Evolutionary conservation across 2,888 invertebrate genomes (phyloP), one percentile per base, ranked within the genome.

Genomic region (Idaea dimidiata): DNA sequence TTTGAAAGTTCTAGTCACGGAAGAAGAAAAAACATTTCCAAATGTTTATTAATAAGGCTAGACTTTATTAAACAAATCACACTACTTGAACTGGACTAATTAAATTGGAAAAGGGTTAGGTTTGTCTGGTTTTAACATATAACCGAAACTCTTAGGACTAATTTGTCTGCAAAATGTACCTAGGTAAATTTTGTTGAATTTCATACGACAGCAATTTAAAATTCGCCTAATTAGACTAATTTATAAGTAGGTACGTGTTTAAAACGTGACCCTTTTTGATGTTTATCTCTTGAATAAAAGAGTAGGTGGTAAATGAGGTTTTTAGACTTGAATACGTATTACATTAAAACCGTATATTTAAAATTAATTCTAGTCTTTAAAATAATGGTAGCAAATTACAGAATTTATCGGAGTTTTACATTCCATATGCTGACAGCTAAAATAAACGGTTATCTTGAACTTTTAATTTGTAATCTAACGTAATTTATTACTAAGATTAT

Each of bases 81-180:
- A 43, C 14, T 14, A 14, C 71, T 69, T 70, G 60, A 61, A 56
- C 64, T 62, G 62, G 64, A 68, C 71, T 77, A 73, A 68, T 72
- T 77, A 73, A 73, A 67, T 64, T 65, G 65, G 70, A 64, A 67
- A 74, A 74, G 70, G 71, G 61, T 71, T 64, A 17, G 69, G 65
- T 66, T 63, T 53, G 58, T 58, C 60, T 63, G 59, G 54, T 61
- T 68, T 69, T 65, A 68, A 67, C 70, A 64, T 68, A 64, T 17
- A 24, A 56, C 59, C 53, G 10, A 43, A 43, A 14, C 43, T 43
- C 43, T 43, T 43, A 43, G 43, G 43, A 43, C 14, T 8, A 43
- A 43, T 43, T 43, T 10, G 10, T 43, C 43, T 43, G n/a, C n/a
- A n/a, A n/a, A n/a, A n/a, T n/a, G n/a, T n/a, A 43, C 43, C 43